Conservation (phyloP, 2,113 vertebrate genomes). For the Rousettus leschenaultii region DNA sequence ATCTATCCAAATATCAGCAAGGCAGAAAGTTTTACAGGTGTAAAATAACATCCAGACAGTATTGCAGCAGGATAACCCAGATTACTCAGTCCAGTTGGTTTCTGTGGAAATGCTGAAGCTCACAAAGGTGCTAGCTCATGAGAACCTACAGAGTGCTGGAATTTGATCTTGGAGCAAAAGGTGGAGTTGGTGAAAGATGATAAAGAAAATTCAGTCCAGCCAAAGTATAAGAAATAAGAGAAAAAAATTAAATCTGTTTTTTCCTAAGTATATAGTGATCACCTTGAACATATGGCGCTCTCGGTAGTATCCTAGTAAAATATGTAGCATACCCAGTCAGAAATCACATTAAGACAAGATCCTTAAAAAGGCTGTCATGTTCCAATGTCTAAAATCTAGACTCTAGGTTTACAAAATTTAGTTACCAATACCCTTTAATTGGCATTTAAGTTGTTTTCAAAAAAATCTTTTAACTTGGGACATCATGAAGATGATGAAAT, state of each 20-base stretch:
- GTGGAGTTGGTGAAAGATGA: background rate
- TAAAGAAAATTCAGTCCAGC: background rate
- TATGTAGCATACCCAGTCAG: background rate
- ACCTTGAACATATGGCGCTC: background rate
- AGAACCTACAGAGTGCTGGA: background rate
- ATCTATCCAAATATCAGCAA: background rate
- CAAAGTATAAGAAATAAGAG: background rate
- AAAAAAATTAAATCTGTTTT: background rate
- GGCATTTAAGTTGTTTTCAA: background rate
- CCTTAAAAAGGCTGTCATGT: background rate
- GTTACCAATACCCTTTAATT: background rate
- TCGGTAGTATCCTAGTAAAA: background rate
- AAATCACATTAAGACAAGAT: background rate
- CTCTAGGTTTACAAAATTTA: background rate
- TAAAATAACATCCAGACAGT: background rate
- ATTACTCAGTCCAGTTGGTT: background rate
- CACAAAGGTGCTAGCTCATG: background rate
- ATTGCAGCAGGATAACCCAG: background rate
- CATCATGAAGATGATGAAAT: background rate
- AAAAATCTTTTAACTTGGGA: background rate
- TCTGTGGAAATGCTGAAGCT: background rate
- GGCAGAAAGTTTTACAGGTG: background rate
- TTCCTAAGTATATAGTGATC: background rate
- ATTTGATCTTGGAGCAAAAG: background rate
- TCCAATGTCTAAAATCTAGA: background rate